Conservation (phyloP, 2,888 invertebrate genomes). For the Hirtodrosophila cameraria region DNA sequence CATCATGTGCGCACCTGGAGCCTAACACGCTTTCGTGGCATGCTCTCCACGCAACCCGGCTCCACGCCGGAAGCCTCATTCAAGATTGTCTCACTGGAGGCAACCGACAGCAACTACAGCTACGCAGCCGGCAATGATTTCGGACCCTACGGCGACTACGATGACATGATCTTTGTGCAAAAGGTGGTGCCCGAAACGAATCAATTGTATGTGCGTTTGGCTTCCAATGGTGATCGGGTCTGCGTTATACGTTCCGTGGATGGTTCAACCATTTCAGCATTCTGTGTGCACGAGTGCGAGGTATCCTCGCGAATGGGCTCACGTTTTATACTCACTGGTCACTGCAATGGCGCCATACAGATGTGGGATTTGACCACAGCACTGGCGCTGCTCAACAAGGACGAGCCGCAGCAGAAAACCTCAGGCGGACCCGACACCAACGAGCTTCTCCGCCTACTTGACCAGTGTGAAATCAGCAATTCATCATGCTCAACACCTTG, state of each 20-base stretch:
- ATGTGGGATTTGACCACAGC: conserved; percentile 99
- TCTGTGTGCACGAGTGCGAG: conserved; percentile 98
- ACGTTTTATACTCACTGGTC: conserved; percentile 95
- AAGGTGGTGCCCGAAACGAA: conserved; percentile 99
- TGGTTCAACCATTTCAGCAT: conserved; percentile 95
- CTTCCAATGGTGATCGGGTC: conserved; percentile 97
- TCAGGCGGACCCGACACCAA: conserved; percentile 95
- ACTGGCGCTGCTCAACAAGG: conserved; percentile 90
- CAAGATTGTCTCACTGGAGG: conserved; percentile 87
- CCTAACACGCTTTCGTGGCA: conserved; percentile 97
- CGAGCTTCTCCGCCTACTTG: conserved; percentile 94
- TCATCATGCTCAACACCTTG: conserved; percentile 90
- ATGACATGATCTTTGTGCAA: conserved; percentile 98
- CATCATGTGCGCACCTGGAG: conserved; percentile 99
- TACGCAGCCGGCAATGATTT: conserved; percentile 88
- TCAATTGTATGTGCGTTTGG: conserved; percentile 95
- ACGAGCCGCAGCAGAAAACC: conserved; percentile 88
- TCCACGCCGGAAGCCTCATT: conserved; percentile 98
- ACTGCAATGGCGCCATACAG: conserved; percentile 95
- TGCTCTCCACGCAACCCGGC: conserved; percentile 99
- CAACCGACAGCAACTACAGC: conserved; percentile 87
- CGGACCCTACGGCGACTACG: conserved; percentile 98
- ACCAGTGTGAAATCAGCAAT: conserved; percentile 96
- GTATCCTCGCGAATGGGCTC: conserved; percentile 97
- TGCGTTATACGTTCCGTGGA: conserved; percentile 98